phyloP scores from a whole-genome alignment of 2,113 vertebrate genomes.

The Cnemophilus loriae region DNA sequence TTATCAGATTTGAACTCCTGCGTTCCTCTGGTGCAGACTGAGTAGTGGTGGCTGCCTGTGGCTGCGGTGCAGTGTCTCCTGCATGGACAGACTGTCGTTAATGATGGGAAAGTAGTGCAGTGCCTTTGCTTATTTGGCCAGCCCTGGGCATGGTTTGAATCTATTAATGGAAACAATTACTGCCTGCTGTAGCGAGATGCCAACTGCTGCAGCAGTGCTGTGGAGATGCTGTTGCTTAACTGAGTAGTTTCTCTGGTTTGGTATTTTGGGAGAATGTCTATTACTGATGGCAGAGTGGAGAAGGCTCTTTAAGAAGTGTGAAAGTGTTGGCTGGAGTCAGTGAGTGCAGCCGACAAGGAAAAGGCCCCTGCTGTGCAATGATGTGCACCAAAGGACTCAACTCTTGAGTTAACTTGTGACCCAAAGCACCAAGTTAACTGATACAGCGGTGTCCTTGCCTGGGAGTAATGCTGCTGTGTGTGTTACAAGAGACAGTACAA shows the following conservation, averaged over 20 bases:
- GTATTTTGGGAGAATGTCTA: neutral
- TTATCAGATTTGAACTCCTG: neutral
- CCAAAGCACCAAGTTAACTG: neutral
- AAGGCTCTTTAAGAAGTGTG: neutral
- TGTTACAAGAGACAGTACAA: neutral
- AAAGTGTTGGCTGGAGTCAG: neutral
- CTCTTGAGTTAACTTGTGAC: neutral
- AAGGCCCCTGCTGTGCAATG: neutral
- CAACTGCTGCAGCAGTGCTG: neutral
- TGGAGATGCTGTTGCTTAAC: neutral
- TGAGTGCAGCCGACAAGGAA: neutral
- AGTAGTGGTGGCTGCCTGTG: neutral
- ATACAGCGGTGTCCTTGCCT: neutral
- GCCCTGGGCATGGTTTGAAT: neutral
- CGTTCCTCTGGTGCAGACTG: neutral
- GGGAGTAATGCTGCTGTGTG: neutral
- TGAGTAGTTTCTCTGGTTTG: neutral
- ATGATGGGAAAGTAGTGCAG: neutral
- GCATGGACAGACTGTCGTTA: neutral
- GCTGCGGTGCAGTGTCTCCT: neutral
- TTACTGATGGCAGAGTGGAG: neutral
- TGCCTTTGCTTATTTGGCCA: neutral
- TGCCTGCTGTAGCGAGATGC: neutral
- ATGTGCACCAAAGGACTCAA: neutral
- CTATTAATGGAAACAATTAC: constrained; percentile 50